A percentile compares a stretch with the other conserved stretches of the same genome.
phyloP scores from a whole-genome alignment of 2,797 vertebrate species.

The Typhlichthys subterraneus region DNA sequence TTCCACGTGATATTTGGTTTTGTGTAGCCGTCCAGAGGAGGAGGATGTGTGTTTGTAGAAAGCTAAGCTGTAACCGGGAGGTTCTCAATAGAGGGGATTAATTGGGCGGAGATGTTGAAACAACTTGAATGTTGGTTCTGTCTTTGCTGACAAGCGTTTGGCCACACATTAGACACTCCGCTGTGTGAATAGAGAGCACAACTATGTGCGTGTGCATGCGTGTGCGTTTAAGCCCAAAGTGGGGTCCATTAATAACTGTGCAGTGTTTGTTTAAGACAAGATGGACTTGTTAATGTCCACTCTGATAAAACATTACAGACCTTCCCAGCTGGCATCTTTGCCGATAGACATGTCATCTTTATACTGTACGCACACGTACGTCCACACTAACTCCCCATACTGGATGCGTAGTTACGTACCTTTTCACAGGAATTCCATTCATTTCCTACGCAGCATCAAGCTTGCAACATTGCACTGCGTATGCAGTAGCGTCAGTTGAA shows the following conservation, averaged over 20 bases:
- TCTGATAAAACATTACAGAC: not conserved
- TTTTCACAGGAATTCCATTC: no score
- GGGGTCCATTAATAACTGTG: not conserved
- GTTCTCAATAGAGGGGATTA: not conserved
- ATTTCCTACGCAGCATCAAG: no score
- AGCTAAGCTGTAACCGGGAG: not conserved
- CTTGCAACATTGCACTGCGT: no score
- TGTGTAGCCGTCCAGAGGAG: not conserved
- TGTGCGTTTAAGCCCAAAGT: not conserved
- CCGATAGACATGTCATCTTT: not conserved
- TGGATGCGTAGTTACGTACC: no score
- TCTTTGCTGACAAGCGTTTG: not conserved
- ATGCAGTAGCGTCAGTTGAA: no score
- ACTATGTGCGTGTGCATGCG: not conserved
- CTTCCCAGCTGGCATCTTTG: not conserved
- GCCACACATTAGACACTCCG: not conserved
- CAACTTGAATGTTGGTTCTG: not conserved
- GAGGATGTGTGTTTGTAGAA: not conserved
- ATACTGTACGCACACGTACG: not conserved
- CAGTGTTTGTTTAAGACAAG: not conserved
- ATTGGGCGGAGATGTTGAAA: not conserved
- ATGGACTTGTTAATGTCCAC: conserved; percentile 1
- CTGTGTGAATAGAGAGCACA: not conserved
- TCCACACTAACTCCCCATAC: not conserved
- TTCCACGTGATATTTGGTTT: not conserved